phyloP scores from a whole-genome alignment of 2,888 invertebrate genomes.

The Luperina testacea region DNA sequence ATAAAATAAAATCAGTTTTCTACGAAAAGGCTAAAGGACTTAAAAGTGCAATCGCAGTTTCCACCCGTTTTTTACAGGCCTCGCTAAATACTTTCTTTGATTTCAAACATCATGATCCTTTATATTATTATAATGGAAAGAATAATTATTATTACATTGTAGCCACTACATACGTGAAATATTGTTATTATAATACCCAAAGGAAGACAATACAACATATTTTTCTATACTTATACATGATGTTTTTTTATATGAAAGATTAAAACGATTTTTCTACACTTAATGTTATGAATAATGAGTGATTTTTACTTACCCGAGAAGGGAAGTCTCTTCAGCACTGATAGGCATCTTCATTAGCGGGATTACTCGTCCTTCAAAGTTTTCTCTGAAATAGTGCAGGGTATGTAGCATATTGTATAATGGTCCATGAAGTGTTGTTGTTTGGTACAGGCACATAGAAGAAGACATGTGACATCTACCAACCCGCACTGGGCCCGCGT shows the following conservation, averaged over 20 bases:
- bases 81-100: slow-evolving; percentile 2
- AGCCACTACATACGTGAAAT: background rate
- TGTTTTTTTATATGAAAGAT: background rate
- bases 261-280: slow-evolving; percentile 2
- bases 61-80: background rate
- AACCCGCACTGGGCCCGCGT: too few species aligned
- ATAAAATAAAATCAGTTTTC: background rate
- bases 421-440: slow-evolving; percentile 71
- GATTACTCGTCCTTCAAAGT: slow-evolving; percentile 61
- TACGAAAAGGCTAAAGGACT: background rate
- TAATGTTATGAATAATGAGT: slow-evolving; percentile 29
- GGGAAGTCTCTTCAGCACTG: slow-evolving; percentile 95
- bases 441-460: slow-evolving; percentile 29
- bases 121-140: background rate
- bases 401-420: slow-evolving; percentile 72
- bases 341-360: slow-evolving; percentile 92
- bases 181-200: background rate
- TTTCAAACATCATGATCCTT: background rate
- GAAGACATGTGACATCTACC: too few species aligned
- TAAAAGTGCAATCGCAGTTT: background rate
- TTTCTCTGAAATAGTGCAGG: slow-evolving; percentile 82
- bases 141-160: slow-evolving; percentile 12
- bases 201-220: background rate
- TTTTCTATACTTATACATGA: background rate
- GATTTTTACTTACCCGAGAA: slow-evolving; percentile 94